These are phyloP conservation scores for Flabesymbios commensalis DNA, from an alignment of 2,888 invertebrate genomes.

Conservation along the genomic window DNA sequence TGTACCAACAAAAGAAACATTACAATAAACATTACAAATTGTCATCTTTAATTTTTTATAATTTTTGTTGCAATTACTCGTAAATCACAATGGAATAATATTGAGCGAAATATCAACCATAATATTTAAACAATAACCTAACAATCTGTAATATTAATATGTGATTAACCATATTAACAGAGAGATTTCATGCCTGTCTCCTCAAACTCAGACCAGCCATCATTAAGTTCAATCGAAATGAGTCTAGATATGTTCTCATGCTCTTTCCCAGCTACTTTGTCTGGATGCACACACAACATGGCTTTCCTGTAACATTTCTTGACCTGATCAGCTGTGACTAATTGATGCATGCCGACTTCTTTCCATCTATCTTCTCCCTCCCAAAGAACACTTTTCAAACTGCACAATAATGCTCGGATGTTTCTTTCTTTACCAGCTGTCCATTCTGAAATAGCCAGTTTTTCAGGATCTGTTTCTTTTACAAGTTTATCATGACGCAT, in stretches of 20 bases:
- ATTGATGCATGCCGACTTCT: slow-evolving; percentile 90
- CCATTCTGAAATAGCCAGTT: slow-evolving; percentile 74
- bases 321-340: slow-evolving; percentile 89
- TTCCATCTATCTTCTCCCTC: slow-evolving; percentile 85
- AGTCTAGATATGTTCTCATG: slow-evolving; percentile 92
- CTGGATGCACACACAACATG: slow-evolving; percentile 96
- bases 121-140: no score
- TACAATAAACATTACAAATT: no score
- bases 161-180: no score
- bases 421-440: slow-evolving; percentile 95
- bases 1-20: no score
- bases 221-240: slow-evolving; percentile 98
- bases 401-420: slow-evolving; percentile 91
- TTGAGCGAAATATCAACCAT: no score
- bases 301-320: slow-evolving; percentile 95
- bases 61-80: no score
- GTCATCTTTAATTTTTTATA: no score
- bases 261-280: slow-evolving; percentile 93
- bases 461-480: slow-evolving; percentile 89
- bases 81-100: no score
- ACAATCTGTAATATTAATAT: no score
- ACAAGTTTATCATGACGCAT: slow-evolving; percentile 87
- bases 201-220: slow-evolving; percentile 97
- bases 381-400: slow-evolving; percentile 92
- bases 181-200: slow-evolving; percentile 34